A percentile compares a stretch with the other conserved stretches of the same genome.
phyloP scores from a whole-genome alignment of 2,113 vertebrate species.

The Cinclus cinclus region DNA sequence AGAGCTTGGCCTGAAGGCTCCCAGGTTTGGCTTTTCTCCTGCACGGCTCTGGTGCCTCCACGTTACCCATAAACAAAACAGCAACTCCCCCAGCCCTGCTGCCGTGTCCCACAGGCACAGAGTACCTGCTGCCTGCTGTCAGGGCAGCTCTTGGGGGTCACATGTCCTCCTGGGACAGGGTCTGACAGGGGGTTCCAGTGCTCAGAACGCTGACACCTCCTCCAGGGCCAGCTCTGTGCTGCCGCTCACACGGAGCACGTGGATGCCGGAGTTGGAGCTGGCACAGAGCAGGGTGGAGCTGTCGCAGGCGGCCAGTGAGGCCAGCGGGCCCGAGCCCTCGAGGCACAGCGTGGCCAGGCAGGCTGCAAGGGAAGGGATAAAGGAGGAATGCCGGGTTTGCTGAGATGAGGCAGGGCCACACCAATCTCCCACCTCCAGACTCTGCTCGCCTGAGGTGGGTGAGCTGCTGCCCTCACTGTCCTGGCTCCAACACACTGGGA shows the following conservation, averaged over 20 bases:
- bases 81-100: too few relatives aligned
- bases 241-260: slow-evolving; percentile 69
- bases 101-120: accelerated
- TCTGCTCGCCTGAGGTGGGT: accelerated
- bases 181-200: not conserved
- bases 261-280: slow-evolving; percentile 83
- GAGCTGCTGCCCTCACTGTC: not conserved
- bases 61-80: too few relatives aligned
- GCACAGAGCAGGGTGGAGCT: slow-evolving; percentile 83
- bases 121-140: not conserved
- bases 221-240: not conserved
- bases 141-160: accelerated
- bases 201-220: slow-evolving; percentile 73
- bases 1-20: not conserved
- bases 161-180: not conserved
- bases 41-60: not conserved
- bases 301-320: slow-evolving; percentile 80
- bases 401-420: not conserved
- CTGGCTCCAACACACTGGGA: accelerated
- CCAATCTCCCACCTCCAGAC: accelerated
- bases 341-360: slow-evolving; percentile 84
- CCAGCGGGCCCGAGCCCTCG: slow-evolving; percentile 84
- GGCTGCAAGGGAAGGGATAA: slow-evolving; percentile 61
- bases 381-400: not conserved
- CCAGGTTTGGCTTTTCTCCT: not conserved